Conservation (phyloP, 2,797 vertebrate genomes). For the Sebastes wilsoni region DNA sequence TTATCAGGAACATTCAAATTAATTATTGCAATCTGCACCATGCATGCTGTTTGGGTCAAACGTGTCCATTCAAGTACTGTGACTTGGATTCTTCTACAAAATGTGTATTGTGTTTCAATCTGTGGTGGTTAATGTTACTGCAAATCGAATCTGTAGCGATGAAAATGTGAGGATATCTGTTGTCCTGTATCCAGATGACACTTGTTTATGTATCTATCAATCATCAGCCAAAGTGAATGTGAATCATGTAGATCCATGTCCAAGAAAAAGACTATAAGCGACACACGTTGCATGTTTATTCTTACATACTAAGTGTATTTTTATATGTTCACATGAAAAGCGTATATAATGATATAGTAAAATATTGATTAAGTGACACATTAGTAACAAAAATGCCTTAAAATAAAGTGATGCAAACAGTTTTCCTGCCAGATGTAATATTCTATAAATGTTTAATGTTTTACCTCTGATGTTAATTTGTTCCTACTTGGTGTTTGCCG, state of each 20-base stretch:
- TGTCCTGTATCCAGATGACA: neutral
- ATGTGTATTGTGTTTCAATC: constrained; percentile 10
- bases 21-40: neutral
- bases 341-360: neutral
- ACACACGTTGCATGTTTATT: constrained; percentile 46
- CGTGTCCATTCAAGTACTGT: neutral
- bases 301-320: constrained; percentile 49
- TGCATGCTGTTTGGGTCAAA: constrained; percentile 42
- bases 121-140: constrained; percentile 7
- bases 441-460: constrained; percentile 32
- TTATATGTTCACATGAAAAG: constrained; percentile 39
- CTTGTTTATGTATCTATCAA: neutral
- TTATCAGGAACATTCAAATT: neutral
- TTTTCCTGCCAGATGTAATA: constrained; percentile 31
- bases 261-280: neutral
- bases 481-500: constrained; percentile 2
- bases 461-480: constrained; percentile 17
- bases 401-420: constrained; percentile 45
- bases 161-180: constrained; percentile 20
- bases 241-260: neutral
- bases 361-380: neutral
- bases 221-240: constrained; percentile 54
- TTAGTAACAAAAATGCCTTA: constrained; percentile 60
- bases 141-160: neutral
- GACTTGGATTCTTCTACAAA: neutral